These are phyloP conservation scores for Eupsilia transversa DNA, from an alignment of 2,888 invertebrate genomes.

Conservation along the genomic window DNA sequence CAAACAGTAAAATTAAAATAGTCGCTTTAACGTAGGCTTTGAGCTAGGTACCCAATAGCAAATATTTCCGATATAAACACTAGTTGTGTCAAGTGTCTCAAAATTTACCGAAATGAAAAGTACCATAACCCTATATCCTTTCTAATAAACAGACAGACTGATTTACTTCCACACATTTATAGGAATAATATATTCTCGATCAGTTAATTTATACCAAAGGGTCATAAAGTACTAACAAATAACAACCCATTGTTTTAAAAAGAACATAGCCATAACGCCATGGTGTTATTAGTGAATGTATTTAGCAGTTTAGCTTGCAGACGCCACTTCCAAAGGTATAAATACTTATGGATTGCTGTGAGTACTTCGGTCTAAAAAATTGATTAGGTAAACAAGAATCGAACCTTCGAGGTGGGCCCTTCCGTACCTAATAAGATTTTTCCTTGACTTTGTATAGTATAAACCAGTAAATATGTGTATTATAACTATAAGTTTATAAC, in stretches of 20 bases:
- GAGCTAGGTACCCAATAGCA: background rate
- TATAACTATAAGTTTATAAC: too few species aligned
- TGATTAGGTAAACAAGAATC: background rate
- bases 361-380: slow-evolving; percentile 9
- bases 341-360: background rate
- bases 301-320: slow-evolving; percentile 11
- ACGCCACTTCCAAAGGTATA: background rate
- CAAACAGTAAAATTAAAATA: background rate
- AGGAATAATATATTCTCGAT: background rate
- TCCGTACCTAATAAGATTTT: background rate
- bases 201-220: background rate
- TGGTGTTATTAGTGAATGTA: background rate
- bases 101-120: background rate
- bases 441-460: too few species aligned
- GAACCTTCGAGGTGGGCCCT: background rate
- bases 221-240: background rate
- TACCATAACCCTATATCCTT: too few species aligned
- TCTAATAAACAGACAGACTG: background rate
- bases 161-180: background rate
- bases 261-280: background rate
- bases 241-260: slow-evolving; percentile 20
- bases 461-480: too few species aligned
- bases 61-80: background rate
- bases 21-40: background rate
- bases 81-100: background rate